A percentile compares a stretch with the other conserved stretches of the same genome.
phyloP scores from a whole-genome alignment of 92 coral and sea anemone genomes.

The Anthopleura xanthogrammica region DNA sequence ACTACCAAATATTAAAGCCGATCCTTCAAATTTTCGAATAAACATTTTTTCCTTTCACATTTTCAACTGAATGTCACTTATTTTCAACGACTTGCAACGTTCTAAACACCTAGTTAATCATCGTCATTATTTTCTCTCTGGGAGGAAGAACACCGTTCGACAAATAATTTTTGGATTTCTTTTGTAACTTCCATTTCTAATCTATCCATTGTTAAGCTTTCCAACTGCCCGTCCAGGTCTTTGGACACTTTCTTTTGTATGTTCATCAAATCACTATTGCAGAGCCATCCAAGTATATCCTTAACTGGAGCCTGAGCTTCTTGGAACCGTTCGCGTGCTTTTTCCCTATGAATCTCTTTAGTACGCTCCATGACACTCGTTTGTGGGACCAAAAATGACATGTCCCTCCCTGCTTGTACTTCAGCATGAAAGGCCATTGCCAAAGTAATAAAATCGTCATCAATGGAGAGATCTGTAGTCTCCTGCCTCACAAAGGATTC shows the following conservation, averaged over 20 bases:
- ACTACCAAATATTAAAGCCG: too few species aligned
- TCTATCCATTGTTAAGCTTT: background rate
- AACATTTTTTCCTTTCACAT: too few species aligned
- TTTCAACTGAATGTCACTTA: too few species aligned
- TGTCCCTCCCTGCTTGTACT: constrained; percentile 25
- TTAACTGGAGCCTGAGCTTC: background rate
- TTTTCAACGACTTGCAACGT: too few species aligned
- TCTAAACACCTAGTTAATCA: too few species aligned
- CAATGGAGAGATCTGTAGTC: constrained; percentile 10
- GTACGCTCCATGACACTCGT: constrained; percentile 38
- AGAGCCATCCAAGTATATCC: background rate
- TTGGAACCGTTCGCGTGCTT: background rate
- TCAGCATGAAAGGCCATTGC: constrained; percentile 29
- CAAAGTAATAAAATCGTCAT: constrained; percentile 30
- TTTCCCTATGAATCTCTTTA: constrained; percentile 29
- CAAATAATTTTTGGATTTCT: background rate
- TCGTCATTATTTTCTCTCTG: background rate
- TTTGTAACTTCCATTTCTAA: constrained; percentile 3
- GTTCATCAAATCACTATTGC: background rate
- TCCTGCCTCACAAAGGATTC: constrained; percentile 37
- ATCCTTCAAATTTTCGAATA: too few species aligned
- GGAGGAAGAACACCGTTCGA: background rate
- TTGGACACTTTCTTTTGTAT: background rate
- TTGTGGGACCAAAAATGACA: constrained; percentile 29
- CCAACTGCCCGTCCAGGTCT: constrained; percentile 3